Evolutionary conservation across 1,140 invertebrate species (phyloP), one percentile per base, ranked within the genome.

Genomic region (Leucophenga varia): DNA sequence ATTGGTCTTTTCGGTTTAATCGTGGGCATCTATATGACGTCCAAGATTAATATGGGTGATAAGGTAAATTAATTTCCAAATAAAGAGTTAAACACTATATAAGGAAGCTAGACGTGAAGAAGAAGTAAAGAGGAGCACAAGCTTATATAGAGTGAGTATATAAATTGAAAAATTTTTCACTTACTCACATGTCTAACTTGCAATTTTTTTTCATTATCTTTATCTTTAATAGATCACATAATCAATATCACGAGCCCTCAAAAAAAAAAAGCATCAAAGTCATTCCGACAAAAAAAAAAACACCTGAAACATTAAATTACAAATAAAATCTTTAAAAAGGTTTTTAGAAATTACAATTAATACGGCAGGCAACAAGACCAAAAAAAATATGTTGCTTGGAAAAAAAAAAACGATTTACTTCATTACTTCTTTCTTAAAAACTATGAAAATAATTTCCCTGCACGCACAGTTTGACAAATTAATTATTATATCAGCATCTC

Each of bases 1-100:
- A 96, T 97, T 78, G 94, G 94, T 64, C 81, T 97, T 0, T 97
- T 97, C 80, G 94, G 94, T 48, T 82, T 97, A n/a, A 97, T 97
- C 77, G 91, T 96, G 49, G 90, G 91, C 50, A 93, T 97, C 79
- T 90, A 95, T 72, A 90, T 95, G 82, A 81, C 79, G 39, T 81
- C 80, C 55, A 82, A 80, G 71, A 76, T 77, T 49, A 78, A 77
- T 68, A 79, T 78, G 78, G 77, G 77, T 55, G 76, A 78, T 68
- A 59, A 59, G 32, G 42, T 7, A 16, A n/a, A n/a, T n/a, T n/a
- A n/a, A n/a, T n/a, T n/a, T n/a, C n/a, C n/a, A n/a, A n/a, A n/a
- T n/a, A n/a, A n/a, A n/a, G n/a, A n/a, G n/a, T n/a, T n/a, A n/a
- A n/a, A n/a, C n/a, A n/a, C n/a, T n/a, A n/a, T n/a, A n/a, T n/a